Evolutionary conservation across 2,888 invertebrate species (phyloP).

Genomic region (Hydrotaea cyrtoneurina): DNA sequence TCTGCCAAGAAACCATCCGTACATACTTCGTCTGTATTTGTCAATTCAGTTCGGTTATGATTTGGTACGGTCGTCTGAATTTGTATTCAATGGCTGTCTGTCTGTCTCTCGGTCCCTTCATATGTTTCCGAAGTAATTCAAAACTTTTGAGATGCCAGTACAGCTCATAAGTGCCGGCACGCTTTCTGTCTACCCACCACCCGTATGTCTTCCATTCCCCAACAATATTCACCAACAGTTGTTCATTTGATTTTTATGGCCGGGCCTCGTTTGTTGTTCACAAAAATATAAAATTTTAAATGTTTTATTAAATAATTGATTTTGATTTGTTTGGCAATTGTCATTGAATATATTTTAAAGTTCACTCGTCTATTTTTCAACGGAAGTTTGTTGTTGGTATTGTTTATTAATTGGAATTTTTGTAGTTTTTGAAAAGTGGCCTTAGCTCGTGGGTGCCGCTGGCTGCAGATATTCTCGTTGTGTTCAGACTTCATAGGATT

Average conservation of each 20-base stretch:
- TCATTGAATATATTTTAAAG: conserved; percentile 19
- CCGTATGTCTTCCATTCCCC: background rate
- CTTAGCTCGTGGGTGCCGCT: background rate
- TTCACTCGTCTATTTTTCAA: conserved; percentile 33
- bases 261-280: background rate
- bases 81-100: background rate
- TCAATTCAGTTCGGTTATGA: background rate
- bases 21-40: background rate
- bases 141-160: background rate
- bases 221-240: too few species aligned
- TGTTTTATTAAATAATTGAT: conserved; percentile 64
- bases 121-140: background rate
- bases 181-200: background rate
- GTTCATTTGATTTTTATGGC: conserved; percentile 14
- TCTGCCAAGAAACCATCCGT: too few species aligned
- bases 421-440: background rate
- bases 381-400: conserved; percentile 56
- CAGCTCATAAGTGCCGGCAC: background rate
- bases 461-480: background rate
- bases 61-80: background rate
- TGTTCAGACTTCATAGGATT: conserved; percentile 10
- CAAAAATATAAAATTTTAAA: conserved; percentile 26
- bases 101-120: background rate
- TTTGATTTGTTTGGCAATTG: conserved; percentile 57
- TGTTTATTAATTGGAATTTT: conserved; percentile 47